phyloP scores from a whole-genome alignment of 2,797 vertebrate species.

The Syngnathus rostellatus region DNA sequence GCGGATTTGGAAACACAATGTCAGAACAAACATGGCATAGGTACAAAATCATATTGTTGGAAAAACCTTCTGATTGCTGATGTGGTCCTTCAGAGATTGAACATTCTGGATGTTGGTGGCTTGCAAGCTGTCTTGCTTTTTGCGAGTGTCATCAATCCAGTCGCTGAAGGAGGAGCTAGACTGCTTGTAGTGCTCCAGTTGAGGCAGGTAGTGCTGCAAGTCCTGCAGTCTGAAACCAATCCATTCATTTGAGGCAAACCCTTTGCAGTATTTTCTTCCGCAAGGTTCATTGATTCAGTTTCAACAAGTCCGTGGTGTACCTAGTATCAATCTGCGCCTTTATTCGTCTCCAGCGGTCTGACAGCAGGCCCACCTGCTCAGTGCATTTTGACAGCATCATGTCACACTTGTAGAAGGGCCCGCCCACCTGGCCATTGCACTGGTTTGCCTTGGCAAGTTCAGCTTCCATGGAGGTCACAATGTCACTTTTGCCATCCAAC shows the following conservation, averaged over 20 bases:
- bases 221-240: slow-evolving; percentile 73
- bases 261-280: not conserved
- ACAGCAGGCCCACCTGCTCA: slow-evolving; percentile 78
- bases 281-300: not conserved
- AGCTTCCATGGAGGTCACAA: slow-evolving; percentile 74
- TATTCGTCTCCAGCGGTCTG: slow-evolving; percentile 87
- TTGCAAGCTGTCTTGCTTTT: slow-evolving; percentile 77
- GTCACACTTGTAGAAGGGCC: slow-evolving; percentile 75
- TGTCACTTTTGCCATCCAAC: slow-evolving; percentile 76
- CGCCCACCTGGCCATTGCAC: slow-evolving; percentile 74
- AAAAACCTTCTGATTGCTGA: slow-evolving; percentile 84
- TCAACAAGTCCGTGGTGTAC: slow-evolving; percentile 41
- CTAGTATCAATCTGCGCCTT: slow-evolving; percentile 84
- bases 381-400: slow-evolving; percentile 80
- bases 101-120: slow-evolving; percentile 72
- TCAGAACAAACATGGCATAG: not conserved
- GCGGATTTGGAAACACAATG: not conserved
- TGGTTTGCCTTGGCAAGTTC: slow-evolving; percentile 75
- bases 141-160: slow-evolving; percentile 81
- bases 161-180: slow-evolving; percentile 71
- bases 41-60: not conserved
- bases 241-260: not conserved
- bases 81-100: slow-evolving; percentile 66
- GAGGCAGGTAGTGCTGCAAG: slow-evolving; percentile 79
- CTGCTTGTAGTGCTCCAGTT: slow-evolving; percentile 78